phyloP scores from a whole-genome alignment of 2,888 invertebrate species.

The Cataglyphis altisquamis region DNA sequence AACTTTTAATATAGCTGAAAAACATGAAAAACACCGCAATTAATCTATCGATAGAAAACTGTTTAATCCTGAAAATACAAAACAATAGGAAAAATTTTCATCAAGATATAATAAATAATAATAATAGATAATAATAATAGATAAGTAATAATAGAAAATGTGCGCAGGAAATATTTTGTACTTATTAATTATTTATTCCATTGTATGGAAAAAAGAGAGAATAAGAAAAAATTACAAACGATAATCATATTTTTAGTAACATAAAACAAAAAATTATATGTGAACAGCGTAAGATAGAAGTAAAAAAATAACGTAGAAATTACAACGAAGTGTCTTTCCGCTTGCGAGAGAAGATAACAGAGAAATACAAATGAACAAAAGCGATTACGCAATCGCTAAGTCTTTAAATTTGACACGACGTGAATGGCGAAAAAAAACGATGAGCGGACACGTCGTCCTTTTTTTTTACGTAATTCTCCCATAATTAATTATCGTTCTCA shows the following conservation, averaged over 20 bases:
- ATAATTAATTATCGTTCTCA: background rate
- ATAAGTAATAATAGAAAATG: background rate
- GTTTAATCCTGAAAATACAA: background rate
- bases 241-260: background rate
- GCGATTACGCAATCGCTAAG: background rate
- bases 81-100: background rate
- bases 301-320: no score
- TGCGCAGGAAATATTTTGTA: background rate
- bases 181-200: background rate
- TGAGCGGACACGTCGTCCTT: no score
- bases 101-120: background rate
- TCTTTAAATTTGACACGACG: background rate
- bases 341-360: background rate
- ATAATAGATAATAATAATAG: background rate
- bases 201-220: background rate
- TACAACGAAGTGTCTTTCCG: background rate
- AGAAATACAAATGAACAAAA: constrained; percentile 5
- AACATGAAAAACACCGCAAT: background rate
- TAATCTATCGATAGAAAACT: background rate
- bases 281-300: background rate
- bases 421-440: background rate
- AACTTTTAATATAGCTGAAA: background rate
- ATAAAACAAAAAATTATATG: background rate
- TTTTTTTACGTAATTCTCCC: background rate
- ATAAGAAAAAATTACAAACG: background rate